Conservation (phyloP, 30 jellyfish, hydroid and myxozoan species). For the Turritopsis rubra region DNA sequence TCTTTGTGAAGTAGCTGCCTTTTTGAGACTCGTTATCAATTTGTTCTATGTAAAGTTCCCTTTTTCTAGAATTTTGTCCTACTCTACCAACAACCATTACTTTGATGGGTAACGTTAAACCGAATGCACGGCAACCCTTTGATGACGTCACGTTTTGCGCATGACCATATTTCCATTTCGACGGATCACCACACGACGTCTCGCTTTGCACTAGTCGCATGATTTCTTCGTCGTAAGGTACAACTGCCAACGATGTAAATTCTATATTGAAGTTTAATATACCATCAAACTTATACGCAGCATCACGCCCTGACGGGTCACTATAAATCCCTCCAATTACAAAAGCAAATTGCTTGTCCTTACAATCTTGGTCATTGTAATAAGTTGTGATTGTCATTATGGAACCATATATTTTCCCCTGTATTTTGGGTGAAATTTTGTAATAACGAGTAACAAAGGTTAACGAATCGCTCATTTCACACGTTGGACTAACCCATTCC, state of each 20-base stretch:
- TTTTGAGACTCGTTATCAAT: not conserved
- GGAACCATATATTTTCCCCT: not conserved
- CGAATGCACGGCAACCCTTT: constrained; percentile 58
- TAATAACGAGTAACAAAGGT: constrained; percentile 7
- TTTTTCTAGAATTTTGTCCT: not conserved
- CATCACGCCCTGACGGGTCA: not conserved
- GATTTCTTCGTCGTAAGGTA: not conserved
- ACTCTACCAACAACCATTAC: not conserved
- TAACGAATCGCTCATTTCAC: constrained; percentile 17
- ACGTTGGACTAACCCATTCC: constrained; percentile 19
- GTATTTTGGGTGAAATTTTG: not conserved
- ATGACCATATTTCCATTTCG: constrained; percentile 58
- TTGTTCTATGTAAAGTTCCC: constrained; percentile 16
- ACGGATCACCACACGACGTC: constrained; percentile 62
- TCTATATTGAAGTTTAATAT: not conserved
- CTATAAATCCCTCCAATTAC: not conserved
- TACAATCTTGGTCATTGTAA: constrained; percentile 14
- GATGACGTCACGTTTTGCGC: constrained; percentile 74
- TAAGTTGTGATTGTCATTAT: not conserved
- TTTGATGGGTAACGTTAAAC: constrained; percentile 47
- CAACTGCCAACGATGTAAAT: not conserved
- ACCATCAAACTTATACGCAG: not conserved
- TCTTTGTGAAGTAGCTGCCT: constrained; percentile 10
- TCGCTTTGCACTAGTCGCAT: not conserved
- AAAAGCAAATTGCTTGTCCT: not conserved